Evolutionary conservation across 64 coral and sea anemone species (phyloP), one percentile per base, ranked within the genome.

Genomic region (Montipora foliosa): DNA sequence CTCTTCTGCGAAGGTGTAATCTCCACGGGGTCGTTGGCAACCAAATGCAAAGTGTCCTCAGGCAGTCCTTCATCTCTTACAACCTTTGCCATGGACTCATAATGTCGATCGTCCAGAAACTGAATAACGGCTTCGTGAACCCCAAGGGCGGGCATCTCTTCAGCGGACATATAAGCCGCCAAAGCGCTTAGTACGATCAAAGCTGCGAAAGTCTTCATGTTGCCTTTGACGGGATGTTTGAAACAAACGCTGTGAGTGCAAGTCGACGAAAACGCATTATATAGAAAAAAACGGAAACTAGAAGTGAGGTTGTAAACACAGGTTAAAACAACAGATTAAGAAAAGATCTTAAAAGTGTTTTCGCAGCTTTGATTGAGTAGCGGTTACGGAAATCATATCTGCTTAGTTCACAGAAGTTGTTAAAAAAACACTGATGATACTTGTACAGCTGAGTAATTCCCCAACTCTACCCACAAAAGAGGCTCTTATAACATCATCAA

Each of bases 201-300:
- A 86, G 66, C 44, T 71, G 17, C 61, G 44, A 86, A 21, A 47
- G 66, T 72, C 82, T 86, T 86, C 82, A 86, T 86, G 45, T 68
- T 72, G 82, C 47, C 66, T 72, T 71, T 19, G 71, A 57, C 53
- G 53, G 71, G 82, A 86, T 72, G 47, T 72, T 45, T 86, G 82
- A 62, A 72, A 69, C 17, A n/a, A 50, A 86, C 82, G 66, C 17
- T 49, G 82, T 86, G 50, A 4, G 20, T 20, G 48, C 12, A 8
- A 20, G 8, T 47, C 62, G 50, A 86, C 6, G 29, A 71, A 12
- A 13, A 46, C 46, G 7, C 16, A 17, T 86, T 86, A 86, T 71
- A 67, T 86, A 86, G 82, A 86, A 6, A 19, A 15, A 4, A 10
- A 76, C 11, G 44, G 44, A 46, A 8, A 37, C 2, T 29, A 10